Base-by-base conservation (phyloP, 2,888 invertebrate genomes). In the Campaea margaritaria region DNA sequence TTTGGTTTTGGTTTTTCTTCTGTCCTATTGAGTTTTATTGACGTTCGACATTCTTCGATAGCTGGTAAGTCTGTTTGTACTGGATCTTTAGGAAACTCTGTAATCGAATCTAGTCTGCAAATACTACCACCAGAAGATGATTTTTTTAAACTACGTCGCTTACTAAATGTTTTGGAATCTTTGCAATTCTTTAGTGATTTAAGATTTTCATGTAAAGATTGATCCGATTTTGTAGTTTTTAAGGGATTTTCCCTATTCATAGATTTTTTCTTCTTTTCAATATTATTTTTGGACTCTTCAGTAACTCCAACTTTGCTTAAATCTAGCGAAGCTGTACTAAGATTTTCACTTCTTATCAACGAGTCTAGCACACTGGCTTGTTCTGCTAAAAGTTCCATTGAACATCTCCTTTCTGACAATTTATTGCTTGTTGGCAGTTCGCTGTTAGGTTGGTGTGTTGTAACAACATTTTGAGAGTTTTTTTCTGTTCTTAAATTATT, bases 351-450 rank as follows among this genome's bases (percentile, higher is more conserved):
- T 70, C 91, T 86, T 56, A 94, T 93, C 70, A 93, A 79, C 27
- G 93, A 89, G 72, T 93, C 93, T 57, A 93, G 83, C 55, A 93
- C 75, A 68, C 82, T 85, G 31, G 93, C 93, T 79, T 94, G 94
- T 77, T 94, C 94, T 43, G 93, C 93, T 67, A 94, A 83, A 67
- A 93, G 82, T 72, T 94, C 94, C 70, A 93, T 86, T 0, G 94
- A 94, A 74, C 93, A 93, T 71, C 94, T 85, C 73, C 93, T 85
- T 48, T 93, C 87, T 50, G 75, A 82, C 67, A 78, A 86, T 79
- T 79, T 85, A 66, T 68, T 83, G 43, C 58, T 67, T 5, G 58
- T 36, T 41, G 62, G 49, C 3, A 68, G 41, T 41, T 61, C 71
- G 50, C 27, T 58, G 21, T 51, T 59, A 14, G 69, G 54, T 15